Evolutionary conservation across 2,797 vertebrate genomes (phyloP).

Genomic region (Bradypus variegatus): DNA sequence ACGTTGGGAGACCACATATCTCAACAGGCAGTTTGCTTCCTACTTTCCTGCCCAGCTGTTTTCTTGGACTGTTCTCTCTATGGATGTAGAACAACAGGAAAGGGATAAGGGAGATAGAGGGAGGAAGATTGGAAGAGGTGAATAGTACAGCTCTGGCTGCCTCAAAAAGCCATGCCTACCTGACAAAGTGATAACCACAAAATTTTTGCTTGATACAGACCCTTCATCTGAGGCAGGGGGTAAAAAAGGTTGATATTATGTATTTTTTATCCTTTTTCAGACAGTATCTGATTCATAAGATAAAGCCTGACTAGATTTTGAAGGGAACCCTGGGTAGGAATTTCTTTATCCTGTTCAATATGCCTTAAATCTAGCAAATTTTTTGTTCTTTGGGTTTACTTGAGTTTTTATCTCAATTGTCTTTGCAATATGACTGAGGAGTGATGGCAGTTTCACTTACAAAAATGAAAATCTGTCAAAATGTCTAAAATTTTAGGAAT

Average conservation of each 20-base stretch:
- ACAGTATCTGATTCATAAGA: neutral
- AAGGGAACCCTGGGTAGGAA: neutral
- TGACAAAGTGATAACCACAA: neutral
- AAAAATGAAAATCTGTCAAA: slow-evolving; percentile 15
- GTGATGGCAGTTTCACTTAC: neutral
- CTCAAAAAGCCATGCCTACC: neutral
- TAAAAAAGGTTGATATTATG: neutral
- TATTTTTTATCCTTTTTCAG: neutral
- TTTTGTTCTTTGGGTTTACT: neutral
- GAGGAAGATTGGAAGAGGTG: neutral
- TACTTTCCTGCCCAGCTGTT: neutral
- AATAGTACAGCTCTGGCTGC: neutral
- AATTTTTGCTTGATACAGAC: neutral
- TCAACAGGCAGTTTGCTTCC: neutral
- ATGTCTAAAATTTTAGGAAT: slow-evolving; percentile 31
- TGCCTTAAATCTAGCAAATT: neutral
- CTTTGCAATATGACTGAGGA: neutral
- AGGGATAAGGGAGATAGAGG: neutral
- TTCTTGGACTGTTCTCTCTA: neutral
- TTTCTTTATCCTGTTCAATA: neutral
- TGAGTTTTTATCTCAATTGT: neutral
- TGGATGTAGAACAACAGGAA: neutral
- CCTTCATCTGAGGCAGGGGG: neutral
- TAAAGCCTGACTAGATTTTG: neutral
- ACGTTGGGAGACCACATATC: neutral